Base-by-base conservation (phyloP, 2,113 vertebrate species). In the Empidonax alnorum region DNA sequence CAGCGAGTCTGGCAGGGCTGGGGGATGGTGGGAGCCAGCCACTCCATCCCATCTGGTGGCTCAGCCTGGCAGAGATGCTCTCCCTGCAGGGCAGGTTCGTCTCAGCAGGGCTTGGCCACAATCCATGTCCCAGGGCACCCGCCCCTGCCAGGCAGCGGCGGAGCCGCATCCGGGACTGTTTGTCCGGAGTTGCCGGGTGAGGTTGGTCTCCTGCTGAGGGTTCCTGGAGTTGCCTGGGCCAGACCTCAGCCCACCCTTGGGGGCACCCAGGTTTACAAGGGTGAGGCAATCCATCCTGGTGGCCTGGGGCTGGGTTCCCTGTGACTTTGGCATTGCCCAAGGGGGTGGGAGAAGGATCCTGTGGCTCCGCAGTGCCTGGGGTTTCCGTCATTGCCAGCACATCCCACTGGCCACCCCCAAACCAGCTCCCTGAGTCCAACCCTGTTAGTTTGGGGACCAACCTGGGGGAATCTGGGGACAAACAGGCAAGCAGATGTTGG, bases 331-430 rank as follows among this genome's bases (percentile, higher is more conserved):
- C 25, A 3, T 14, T 3, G 28, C 56, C 33, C 0, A 2, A 30
- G 16, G 61, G 44, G 27, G 4, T 15, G 41, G 66, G 27, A 87
- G 69, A 27, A 39, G 27, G 25, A 15, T 79, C 58, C 61, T 0
- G 0, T 14, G 15, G 47, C 44, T 66, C 7, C 0, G 27, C 31
- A 30, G 31, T 30, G 41, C 55, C 42, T 10, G n/a, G 28, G 9
- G 10, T 39, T 22, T 37, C 58, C 5, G 0, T 23, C 15, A 9
- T 1, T 7, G 14, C 28, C 44, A 3, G 7, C 0, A 3, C 46
- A 24, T 39, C 21, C 31, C n/a, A 30, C 35, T 52, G 19, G 10
- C 25, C 37, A 1, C 22, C 25, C 37, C 55, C 72, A 58, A 27
- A 35, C 3, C 41, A 35, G 6, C 44, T 59, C 28, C 19, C 28